phyloP scores from a whole-genome alignment of 2,113 vertebrate species.

The Pomatostomus ruficeps region DNA sequence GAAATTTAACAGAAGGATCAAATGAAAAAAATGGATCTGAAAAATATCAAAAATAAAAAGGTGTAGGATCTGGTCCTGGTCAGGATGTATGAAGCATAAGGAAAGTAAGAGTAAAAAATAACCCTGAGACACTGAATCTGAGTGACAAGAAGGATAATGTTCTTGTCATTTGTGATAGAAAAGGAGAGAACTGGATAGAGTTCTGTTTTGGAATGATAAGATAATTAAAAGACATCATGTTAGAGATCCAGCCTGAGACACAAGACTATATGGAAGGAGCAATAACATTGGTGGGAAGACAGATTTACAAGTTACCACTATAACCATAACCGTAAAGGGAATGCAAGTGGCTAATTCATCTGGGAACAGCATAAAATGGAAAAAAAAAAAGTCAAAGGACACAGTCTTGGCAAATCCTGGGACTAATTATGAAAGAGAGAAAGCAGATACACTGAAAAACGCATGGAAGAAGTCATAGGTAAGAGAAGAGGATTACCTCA shows the following conservation, averaged over 20 bases:
- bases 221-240: background rate
- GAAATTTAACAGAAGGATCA: background rate
- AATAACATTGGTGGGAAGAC: background rate
- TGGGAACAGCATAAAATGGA: background rate
- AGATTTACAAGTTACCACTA: background rate
- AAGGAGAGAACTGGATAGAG: background rate
- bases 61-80: background rate
- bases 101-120: background rate
- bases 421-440: background rate
- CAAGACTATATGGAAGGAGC: background rate
- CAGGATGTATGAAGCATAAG: background rate
- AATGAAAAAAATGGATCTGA: background rate
- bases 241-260: background rate
- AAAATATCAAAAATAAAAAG: background rate
- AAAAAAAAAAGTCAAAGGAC: background rate
- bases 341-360: background rate
- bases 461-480: background rate
- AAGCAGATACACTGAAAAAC: background rate
- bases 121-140: background rate
- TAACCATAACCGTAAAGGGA: background rate
- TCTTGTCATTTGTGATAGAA: slow-evolving; percentile 10
- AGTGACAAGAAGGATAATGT: slow-evolving; percentile 8
- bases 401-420: background rate
- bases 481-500: background rate
- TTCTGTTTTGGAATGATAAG: background rate